These are phyloP conservation scores for Caenorhabditis sp. DNA, from an alignment of 2,888 invertebrate genomes.

Conservation along the genomic window DNA sequence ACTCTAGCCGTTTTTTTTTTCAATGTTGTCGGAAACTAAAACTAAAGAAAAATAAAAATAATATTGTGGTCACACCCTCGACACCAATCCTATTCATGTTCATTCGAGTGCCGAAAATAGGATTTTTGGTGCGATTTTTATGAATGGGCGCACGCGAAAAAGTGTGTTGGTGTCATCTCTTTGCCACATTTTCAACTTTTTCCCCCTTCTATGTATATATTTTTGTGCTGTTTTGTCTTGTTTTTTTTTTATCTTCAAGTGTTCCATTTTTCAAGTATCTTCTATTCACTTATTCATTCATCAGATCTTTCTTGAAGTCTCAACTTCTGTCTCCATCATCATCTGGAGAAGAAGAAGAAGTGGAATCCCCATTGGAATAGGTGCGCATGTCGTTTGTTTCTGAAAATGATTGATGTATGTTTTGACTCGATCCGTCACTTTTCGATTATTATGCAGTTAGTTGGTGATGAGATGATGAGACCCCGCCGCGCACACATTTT, in stretches of 20 bases:
- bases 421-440: slow-evolving; percentile 1
- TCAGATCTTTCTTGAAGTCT: too few species aligned
- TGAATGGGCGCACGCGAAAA: neutral
- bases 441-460: neutral
- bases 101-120: neutral
- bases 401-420: neutral
- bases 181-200: too few species aligned
- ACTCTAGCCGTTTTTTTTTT: neutral
- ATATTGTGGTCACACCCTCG: neutral
- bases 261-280: too few species aligned
- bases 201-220: too few species aligned
- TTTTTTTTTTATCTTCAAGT: too few species aligned
- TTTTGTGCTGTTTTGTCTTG: too few species aligned
- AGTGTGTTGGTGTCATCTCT: neutral
- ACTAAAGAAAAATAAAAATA: neutral
- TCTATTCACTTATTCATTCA: too few species aligned
- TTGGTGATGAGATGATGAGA: neutral
- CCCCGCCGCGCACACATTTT: neutral
- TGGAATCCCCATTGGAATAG: neutral
- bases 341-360: too few species aligned
- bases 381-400: neutral
- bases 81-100: neutral
- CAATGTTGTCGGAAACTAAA: neutral
- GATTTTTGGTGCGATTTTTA: neutral
- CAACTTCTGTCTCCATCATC: too few species aligned